A percentile compares a stretch with the other conserved stretches of the same genome.
These are phyloP conservation scores for Neelides folsomi DNA, from an alignment of 2,888 invertebrate genomes.

Conservation along the genomic window DNA sequence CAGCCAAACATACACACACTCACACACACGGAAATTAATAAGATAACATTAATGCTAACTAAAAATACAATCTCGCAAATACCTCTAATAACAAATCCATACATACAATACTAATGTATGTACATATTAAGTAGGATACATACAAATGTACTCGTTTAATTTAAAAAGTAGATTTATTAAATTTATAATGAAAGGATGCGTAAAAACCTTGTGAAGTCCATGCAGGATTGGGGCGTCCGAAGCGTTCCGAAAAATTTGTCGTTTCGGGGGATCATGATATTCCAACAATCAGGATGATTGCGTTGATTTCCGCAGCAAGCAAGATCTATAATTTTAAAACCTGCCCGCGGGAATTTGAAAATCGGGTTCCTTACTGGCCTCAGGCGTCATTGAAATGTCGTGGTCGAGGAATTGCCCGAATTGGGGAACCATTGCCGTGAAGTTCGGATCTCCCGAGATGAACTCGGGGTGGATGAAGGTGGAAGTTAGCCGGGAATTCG, in stretches of 20 bases:
- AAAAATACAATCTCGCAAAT: too few relatives aligned
- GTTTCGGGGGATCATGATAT: constrained; percentile 13
- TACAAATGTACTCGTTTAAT: too few relatives aligned
- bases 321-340: neutral
- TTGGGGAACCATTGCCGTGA: constrained; percentile 29
- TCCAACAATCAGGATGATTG: constrained; percentile 23
- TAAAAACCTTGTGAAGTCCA: constrained; percentile 22
- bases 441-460: constrained; percentile 40
- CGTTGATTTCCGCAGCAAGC: neutral
- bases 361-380: constrained; percentile 13
- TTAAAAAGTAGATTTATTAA: too few relatives aligned
- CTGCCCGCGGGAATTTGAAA: neutral
- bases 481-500: constrained; percentile 64
- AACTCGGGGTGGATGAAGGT: constrained; percentile 50
- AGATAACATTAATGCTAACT: too few relatives aligned
- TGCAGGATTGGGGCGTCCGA: constrained; percentile 13
- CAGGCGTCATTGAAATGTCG: constrained; percentile 22
- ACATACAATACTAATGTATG: too few relatives aligned
- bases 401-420: constrained; percentile 31
- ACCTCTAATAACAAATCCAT: too few relatives aligned
- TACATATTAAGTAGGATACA: too few relatives aligned
- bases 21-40: too few relatives aligned
- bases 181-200: too few relatives aligned
- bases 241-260: constrained; percentile 15
- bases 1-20: too few relatives aligned